Percentiles rank a stretch among this genome's conserved stretches.
These are phyloP conservation scores for Plagodis dolabraria DNA, from an alignment of 2,888 invertebrate genomes.

Conservation along the genomic window DNA sequence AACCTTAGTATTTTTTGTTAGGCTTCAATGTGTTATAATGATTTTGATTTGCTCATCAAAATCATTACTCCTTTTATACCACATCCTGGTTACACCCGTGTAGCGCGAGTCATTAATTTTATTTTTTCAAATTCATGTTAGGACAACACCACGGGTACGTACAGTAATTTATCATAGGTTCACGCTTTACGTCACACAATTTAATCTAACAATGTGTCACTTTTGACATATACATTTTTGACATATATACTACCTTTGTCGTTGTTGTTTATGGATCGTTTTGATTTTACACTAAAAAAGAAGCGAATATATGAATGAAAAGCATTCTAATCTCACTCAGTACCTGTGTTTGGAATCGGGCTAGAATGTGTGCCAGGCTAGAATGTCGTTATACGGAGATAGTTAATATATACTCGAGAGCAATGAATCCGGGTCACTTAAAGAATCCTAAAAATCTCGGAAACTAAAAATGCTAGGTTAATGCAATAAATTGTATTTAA, in stretches of 20 bases:
- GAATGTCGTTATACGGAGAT: too few species aligned
- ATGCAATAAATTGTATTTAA: too few species aligned
- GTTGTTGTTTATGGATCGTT: constrained; percentile 13
- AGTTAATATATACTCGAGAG: too few species aligned
- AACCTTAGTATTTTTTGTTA: too few species aligned
- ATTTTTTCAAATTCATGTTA: constrained; percentile 14
- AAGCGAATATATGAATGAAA: background rate
- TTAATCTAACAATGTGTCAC: constrained; percentile 32
- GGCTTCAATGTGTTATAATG: too few species aligned
- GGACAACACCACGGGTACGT: constrained; percentile 19
- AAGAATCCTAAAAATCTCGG: too few species aligned
- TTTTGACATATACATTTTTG: constrained; percentile 39
- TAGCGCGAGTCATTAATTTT: constrained; percentile 19
- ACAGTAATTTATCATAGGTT: constrained; percentile 27
- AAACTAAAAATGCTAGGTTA: too few species aligned
- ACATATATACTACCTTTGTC: constrained; percentile 32
- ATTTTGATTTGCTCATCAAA: too few species aligned
- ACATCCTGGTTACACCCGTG: background rate
- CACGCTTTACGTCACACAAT: constrained; percentile 29
- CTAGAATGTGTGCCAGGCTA: too few species aligned
- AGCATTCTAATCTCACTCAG: too few species aligned
- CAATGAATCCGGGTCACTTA: too few species aligned
- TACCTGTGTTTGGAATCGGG: too few species aligned
- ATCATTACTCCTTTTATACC: background rate
- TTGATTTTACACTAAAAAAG: constrained; percentile 3